phyloP scores from a whole-genome alignment of 1,140 invertebrate genomes.

The Zaprionus nigranus region DNA sequence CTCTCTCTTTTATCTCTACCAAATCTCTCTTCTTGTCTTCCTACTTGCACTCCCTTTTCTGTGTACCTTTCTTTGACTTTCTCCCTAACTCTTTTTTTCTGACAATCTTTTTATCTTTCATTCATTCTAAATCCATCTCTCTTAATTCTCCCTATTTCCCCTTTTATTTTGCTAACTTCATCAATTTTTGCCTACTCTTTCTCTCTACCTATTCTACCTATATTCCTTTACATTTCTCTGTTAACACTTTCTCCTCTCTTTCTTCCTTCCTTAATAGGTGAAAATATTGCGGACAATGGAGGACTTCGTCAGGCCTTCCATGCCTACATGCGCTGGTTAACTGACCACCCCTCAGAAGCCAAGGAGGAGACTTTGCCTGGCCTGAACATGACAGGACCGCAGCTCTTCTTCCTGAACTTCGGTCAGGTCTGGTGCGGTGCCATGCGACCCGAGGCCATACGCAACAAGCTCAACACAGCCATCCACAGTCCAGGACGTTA shows the following conservation, averaged over 20 bases:
- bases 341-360: conserved; percentile 55
- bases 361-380: conserved; percentile 88
- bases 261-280: conserved; percentile 85
- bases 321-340: conserved; percentile 84
- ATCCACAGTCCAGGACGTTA: conserved; percentile 92
- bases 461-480: conserved; percentile 89
- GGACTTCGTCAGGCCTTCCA: conserved; percentile 93
- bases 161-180: too few species aligned
- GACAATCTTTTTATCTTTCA: too few species aligned
- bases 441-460: conserved; percentile 77
- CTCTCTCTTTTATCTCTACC: too few species aligned
- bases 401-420: conserved; percentile 94
- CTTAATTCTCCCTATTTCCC: not conserved
- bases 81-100: too few species aligned
- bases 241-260: conserved; percentile 1
- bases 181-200: too few species aligned
- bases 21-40: too few species aligned
- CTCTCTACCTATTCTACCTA: not conserved
- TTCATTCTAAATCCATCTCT: not conserved
- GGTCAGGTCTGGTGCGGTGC: conserved; percentile 93
- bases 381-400: conserved; percentile 89
- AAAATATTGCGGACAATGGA: conserved; percentile 96
- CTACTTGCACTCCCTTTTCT: too few species aligned
- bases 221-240: not conserved
- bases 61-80: too few species aligned